Conservation (phyloP, 2,113 vertebrate genomes). For the Phaethon lepturus region DNA sequence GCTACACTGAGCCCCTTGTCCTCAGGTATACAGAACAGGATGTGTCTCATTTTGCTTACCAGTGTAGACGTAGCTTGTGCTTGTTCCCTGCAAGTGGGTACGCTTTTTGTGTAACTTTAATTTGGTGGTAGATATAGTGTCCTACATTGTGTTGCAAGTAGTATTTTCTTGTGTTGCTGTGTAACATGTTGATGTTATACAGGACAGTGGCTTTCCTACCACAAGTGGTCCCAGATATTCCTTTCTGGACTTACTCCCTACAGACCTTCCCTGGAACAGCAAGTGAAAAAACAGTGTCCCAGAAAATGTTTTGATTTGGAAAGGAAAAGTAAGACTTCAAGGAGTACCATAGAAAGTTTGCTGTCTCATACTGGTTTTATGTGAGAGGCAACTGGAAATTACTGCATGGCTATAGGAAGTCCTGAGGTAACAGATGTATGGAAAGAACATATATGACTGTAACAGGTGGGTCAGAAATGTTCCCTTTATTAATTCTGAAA, state of each 20-base stretch:
- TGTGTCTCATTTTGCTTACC: not conserved
- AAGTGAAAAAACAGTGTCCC: not conserved
- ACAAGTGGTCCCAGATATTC: not conserved
- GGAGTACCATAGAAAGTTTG: not conserved
- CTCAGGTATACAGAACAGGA: not conserved
- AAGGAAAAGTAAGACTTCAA: not conserved
- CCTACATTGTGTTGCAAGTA: not conserved
- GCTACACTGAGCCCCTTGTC: not conserved
- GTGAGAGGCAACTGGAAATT: not conserved
- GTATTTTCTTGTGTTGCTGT: not conserved
- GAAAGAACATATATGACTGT: not conserved
- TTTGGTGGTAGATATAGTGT: not conserved
- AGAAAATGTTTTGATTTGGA: not conserved
- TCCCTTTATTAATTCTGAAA: not conserved
- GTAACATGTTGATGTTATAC: not conserved
- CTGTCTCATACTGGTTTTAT: not conserved
- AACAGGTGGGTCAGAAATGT: not conserved
- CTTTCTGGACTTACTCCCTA: not conserved
- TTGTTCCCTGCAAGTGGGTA: not conserved
- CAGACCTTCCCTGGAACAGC: not conserved
- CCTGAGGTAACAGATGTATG: not conserved
- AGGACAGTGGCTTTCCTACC: not conserved
- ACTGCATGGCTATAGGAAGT: not conserved
- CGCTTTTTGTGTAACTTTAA: not conserved
- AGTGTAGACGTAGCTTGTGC: not conserved